A percentile compares a stretch with the other conserved stretches of the same genome.
Evolutionary conservation across 2,113 vertebrate species (phyloP).

Genomic region (Morphnarchus princeps): DNA sequence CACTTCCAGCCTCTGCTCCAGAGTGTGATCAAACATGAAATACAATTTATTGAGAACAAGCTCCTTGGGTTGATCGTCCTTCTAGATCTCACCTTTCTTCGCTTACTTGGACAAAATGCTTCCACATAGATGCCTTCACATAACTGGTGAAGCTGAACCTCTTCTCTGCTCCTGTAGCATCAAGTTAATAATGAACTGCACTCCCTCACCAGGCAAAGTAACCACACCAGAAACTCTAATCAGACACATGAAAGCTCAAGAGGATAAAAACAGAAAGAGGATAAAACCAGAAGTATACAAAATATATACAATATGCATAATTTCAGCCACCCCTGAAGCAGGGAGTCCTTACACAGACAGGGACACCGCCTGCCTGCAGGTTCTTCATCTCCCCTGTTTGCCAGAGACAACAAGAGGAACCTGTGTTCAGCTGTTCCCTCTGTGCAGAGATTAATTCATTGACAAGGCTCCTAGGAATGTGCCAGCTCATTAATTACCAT

Average conservation of each 20-base stretch:
- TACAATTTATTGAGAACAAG: neutral
- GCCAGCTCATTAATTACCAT: constrained; percentile 74
- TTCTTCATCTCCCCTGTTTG: neutral
- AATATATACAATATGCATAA: neutral
- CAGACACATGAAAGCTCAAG: neutral
- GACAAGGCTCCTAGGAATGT: constrained; percentile 54
- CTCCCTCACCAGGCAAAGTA: neutral
- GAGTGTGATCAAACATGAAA: neutral
- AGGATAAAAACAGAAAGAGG: neutral
- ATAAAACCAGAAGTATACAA: neutral
- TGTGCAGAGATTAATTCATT: constrained; percentile 64
- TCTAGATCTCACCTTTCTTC: neutral
- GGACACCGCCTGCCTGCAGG: neutral
- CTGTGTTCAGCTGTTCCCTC: constrained; percentile 50
- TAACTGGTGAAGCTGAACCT: neutral
- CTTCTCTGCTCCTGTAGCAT: neutral
- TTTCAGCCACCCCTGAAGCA: neutral
- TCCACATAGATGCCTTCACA: neutral
- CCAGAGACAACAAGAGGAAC: constrained; percentile 39
- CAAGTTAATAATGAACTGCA: neutral
- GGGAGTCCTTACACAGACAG: neutral
- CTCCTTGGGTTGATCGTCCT: neutral
- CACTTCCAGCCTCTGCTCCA: neutral
- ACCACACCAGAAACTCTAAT: neutral
- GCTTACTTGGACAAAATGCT: neutral